Conservation (phyloP, 2,113 vertebrate genomes). For the Melanerpes aurifrons region DNA sequence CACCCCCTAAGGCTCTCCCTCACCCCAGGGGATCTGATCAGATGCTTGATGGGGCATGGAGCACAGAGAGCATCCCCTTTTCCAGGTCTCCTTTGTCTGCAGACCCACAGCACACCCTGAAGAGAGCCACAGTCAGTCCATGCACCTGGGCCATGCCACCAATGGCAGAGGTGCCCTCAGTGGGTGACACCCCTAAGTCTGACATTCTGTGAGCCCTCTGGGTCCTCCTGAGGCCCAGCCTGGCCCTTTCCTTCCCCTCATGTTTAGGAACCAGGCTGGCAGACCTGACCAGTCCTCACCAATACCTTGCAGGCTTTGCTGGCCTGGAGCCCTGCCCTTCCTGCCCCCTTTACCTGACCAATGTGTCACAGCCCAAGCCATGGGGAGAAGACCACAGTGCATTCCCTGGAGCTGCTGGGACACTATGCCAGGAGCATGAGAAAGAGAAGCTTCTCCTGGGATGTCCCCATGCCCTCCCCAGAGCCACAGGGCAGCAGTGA, state of each 20-base stretch:
- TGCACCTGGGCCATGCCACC: rapidly evolving
- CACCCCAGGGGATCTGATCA: rapidly evolving
- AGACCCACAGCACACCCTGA: not conserved
- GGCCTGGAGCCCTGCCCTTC: not conserved
- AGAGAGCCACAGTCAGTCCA: not conserved
- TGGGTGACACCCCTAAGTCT: not conserved
- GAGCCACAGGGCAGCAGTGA: not conserved
- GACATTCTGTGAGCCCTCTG: not conserved
- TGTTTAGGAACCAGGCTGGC: not conserved
- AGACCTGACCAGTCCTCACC: not conserved
- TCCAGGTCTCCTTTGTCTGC: not conserved
- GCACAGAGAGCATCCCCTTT: not conserved
- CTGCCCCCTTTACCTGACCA: rapidly evolving
- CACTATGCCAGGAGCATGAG: not conserved
- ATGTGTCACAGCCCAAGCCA: not conserved
- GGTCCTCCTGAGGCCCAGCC: not conserved
- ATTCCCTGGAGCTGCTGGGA: not conserved
- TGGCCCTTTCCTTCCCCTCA: not conserved
- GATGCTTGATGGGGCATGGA: not conserved
- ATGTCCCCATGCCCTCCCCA: not conserved
- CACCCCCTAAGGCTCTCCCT: not conserved
- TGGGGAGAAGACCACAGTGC: not conserved
- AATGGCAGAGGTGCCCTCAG: not conserved
- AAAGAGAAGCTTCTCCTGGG: not conserved
- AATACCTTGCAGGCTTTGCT: not conserved